Evolutionary conservation across 1,140 invertebrate genomes (phyloP), one percentile per base, ranked within the genome.

Genomic region (Glossosoma conforme): DNA sequence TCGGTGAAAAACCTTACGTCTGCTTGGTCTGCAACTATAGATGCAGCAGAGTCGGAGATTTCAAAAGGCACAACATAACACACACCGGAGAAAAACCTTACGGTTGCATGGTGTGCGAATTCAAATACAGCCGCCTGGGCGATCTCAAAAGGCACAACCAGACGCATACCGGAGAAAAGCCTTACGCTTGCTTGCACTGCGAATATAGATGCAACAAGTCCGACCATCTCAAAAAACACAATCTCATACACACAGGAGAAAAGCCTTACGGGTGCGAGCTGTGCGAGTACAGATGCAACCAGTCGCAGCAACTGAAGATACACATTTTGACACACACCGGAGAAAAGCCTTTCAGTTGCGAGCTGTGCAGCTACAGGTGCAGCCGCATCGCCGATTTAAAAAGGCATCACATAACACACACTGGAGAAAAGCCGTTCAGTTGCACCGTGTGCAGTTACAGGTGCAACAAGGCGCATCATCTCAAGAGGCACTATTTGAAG

Each of bases 141-240:
- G 91, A 87, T 57, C 69, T 92, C 14, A 91, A 91, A 64, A 85
- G 90, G 17, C 92, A 95, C 65, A 89, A 86, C 69, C 71, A 92
- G 21, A 93, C 92, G 48, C 92, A 94, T 64, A 89, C 86, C 61
- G 86, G 86, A 85, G 74, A 70, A 68, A 40, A 41, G 17, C 46
- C 46, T 70, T 42, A 14, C 24, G 13, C 36, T 3, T 54, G 36
- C 18, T 6, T 38, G 10, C 13, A 33, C 13, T 52, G 40, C 48
- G 19, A 58, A 33, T 55, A 44, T 17, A 10, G 8, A 2, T 36
- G 40, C 10, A 15, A 22, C 14, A 37, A 22, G 1, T 93, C 91
- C 1, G 94, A 91, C 68, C 91, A 91, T 1, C 77, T 91, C 13
- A 93, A 93, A 77, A 93, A 91, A 1, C 91, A 95, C 72, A 76